phyloP scores from a whole-genome alignment of 1,140 invertebrate genomes.

The Stenopsyche tienmushanensis region DNA sequence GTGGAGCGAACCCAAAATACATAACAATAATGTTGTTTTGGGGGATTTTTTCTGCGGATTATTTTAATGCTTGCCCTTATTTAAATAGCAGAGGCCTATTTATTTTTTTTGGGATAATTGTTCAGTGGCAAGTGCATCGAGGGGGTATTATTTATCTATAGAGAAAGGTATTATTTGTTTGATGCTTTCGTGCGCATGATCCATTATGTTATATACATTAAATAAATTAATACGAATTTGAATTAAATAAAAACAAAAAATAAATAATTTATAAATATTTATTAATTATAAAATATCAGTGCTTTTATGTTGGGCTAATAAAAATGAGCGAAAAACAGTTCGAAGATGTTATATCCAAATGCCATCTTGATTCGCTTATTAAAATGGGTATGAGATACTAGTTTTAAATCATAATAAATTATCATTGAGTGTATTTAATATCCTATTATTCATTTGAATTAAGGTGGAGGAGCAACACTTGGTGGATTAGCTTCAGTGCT shows the following conservation, averaged over 20 bases:
- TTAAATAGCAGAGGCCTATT: too few relatives aligned
- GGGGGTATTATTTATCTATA: too few relatives aligned
- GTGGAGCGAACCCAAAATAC: neutral
- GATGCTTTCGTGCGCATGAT: too few relatives aligned
- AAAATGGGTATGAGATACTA: neutral
- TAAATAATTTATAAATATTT: too few relatives aligned
- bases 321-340: neutral
- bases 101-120: too few relatives aligned
- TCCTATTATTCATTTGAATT: neutral
- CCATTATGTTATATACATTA: too few relatives aligned
- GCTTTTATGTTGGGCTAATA: too few relatives aligned
- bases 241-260: too few relatives aligned
- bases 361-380: neutral
- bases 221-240: too few relatives aligned
- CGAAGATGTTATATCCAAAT: neutral
- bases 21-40: neutral
- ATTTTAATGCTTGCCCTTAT: neutral
- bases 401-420: neutral
- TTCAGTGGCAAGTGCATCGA: too few relatives aligned
- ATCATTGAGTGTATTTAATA: neutral
- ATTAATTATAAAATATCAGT: too few relatives aligned
- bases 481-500: conserved; percentile 21
- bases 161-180: too few relatives aligned
- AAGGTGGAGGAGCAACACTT: conserved; percentile 18
- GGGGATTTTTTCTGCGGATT: neutral